phyloP scores from a whole-genome alignment of 2,888 invertebrate genomes.

The Drosophila rubida region DNA sequence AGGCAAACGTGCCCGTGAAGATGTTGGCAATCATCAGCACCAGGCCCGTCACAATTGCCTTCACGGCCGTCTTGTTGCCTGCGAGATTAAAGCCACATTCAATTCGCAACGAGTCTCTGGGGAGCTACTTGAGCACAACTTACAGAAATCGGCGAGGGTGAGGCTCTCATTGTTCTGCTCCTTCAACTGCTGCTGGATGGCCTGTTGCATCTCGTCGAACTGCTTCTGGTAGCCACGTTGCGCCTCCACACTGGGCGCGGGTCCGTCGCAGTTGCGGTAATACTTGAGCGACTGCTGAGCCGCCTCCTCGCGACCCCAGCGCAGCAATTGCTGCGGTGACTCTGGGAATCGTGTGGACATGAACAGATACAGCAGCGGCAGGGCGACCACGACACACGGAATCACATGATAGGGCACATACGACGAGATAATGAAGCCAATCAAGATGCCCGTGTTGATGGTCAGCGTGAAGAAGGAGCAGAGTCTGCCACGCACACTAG shows the following conservation, averaged over 20 bases:
- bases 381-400: constrained; percentile 56
- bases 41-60: constrained; percentile 65
- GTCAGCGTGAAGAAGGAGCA: constrained; percentile 73
- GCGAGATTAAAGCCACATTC: neutral
- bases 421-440: constrained; percentile 66
- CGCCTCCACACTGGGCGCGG: constrained; percentile 53
- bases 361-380: constrained; percentile 67
- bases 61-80: constrained; percentile 68
- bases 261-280: constrained; percentile 65
- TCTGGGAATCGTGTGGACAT: constrained; percentile 67
- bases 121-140: constrained; percentile 19
- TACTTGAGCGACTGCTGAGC: constrained; percentile 69
- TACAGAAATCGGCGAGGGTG: constrained; percentile 60
- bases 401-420: constrained; percentile 70
- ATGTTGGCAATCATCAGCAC: constrained; percentile 69
- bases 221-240: constrained; percentile 56
- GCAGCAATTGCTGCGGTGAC: constrained; percentile 69
- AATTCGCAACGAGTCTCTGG: neutral
- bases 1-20: constrained; percentile 73
- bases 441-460: constrained; percentile 65
- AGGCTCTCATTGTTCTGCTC: constrained; percentile 25
- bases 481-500: constrained; percentile 80
- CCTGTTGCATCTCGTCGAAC: constrained; percentile 51
- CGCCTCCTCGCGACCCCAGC: constrained; percentile 49
- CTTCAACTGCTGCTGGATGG: constrained; percentile 45